Conservation (phyloP, 2,113 vertebrate genomes). For the Myrmecobius fasciatus region DNA sequence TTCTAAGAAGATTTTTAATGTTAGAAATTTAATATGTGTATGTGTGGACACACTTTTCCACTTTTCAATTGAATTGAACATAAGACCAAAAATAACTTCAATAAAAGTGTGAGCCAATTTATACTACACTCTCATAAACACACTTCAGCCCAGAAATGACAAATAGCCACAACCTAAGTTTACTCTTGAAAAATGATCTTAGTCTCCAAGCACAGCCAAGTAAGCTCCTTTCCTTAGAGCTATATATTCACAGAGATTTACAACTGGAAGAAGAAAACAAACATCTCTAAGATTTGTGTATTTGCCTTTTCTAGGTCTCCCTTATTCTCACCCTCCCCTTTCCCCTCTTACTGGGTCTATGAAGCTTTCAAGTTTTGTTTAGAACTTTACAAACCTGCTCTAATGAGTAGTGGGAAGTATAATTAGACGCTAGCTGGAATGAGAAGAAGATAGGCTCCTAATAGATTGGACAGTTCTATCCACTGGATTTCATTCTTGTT, state of each 20-base stretch:
- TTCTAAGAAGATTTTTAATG: not conserved
- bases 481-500: conserved; percentile 26
- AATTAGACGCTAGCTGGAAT: not conserved
- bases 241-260: rapidly evolving
- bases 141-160: conserved; percentile 34
- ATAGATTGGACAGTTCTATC: not conserved
- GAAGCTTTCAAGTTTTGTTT: not conserved
- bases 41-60: conserved; percentile 42
- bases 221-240: not conserved
- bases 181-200: conserved; percentile 25
- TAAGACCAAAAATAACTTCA: not conserved
- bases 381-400: not conserved
- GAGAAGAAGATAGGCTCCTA: not conserved
- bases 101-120: not conserved
- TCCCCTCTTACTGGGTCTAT: not conserved
- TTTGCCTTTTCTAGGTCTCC: not conserved
- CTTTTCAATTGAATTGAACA: conserved; percentile 26
- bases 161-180: conserved; percentile 28
- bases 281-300: not conserved
- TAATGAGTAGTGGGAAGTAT: not conserved
- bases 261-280: conserved; percentile 10
- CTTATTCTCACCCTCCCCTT: not conserved
- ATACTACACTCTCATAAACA: conserved; percentile 25
- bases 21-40: not conserved
- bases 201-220: not conserved